A percentile compares a stretch with the other conserved stretches of the same genome.
These are phyloP conservation scores for Smutsia temminckii DNA, from an alignment of 2,797 vertebrate genomes.

Conservation along the genomic window DNA sequence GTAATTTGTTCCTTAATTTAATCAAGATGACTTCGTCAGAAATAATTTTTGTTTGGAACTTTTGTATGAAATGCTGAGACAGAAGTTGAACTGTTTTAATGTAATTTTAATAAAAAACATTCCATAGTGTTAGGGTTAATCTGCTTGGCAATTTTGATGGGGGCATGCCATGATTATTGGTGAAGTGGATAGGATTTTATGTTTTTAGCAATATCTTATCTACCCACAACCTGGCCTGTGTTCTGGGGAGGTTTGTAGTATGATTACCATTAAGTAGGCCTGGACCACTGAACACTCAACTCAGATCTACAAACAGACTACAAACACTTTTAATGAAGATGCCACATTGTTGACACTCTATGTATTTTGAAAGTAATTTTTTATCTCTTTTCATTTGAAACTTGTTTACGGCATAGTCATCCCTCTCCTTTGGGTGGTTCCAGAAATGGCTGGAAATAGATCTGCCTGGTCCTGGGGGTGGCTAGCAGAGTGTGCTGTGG, in stretches of 20 bases:
- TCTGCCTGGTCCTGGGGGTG: neutral
- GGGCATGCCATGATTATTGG: neutral
- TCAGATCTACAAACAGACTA: neutral
- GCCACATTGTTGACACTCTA: neutral
- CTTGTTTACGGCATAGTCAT: neutral
- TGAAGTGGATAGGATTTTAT: neutral
- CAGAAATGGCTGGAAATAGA: neutral
- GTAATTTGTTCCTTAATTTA: slow-evolving; percentile 44
- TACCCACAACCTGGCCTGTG: neutral
- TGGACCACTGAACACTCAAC: neutral
- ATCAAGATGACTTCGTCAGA: slow-evolving; percentile 49
- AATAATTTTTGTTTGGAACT: slow-evolving; percentile 56
- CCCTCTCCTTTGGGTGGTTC: neutral
- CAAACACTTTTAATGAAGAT: neutral
- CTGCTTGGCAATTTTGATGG: slow-evolving; percentile 46
- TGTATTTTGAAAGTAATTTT: neutral
- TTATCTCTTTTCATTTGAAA: slow-evolving; percentile 32
- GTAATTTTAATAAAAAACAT: slow-evolving; percentile 46
- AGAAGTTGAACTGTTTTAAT: slow-evolving; percentile 20
- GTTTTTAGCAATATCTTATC: neutral
- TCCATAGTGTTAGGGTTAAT: neutral
- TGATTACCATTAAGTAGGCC: neutral
- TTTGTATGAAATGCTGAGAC: slow-evolving; percentile 28
- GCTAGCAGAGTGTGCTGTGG: no score
- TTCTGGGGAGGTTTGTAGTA: neutral